phyloP scores from a whole-genome alignment of 2,888 invertebrate species.

The Cheilosia soror region DNA sequence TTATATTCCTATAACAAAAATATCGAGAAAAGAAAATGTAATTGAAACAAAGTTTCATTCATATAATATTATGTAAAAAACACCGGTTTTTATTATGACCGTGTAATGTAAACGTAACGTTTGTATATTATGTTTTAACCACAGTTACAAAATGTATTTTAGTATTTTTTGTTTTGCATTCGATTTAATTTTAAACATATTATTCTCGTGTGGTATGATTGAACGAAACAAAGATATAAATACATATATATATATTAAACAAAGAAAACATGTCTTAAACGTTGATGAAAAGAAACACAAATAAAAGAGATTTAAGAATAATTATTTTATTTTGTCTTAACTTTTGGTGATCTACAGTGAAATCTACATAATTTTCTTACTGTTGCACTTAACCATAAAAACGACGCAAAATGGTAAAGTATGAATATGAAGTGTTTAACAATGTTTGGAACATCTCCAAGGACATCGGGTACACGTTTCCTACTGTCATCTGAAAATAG shows the following conservation, averaged over 20 bases:
- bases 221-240: constrained; percentile 31
- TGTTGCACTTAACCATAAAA: constrained; percentile 64
- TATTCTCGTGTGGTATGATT: constrained; percentile 58
- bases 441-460: constrained; percentile 81
- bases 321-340: neutral
- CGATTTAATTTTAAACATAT: constrained; percentile 44
- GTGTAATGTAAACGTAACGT: neutral
- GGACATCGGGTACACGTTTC: constrained; percentile 80
- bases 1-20: constrained; percentile 14
- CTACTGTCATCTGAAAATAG: constrained; percentile 78
- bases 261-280: constrained; percentile 33
- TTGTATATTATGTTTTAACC: constrained; percentile 6
- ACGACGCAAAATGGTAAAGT: constrained; percentile 81
- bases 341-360: neutral
- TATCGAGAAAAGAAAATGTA: neutral
- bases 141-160: constrained; percentile 10
- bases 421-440: constrained; percentile 80
- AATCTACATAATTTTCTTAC: neutral
- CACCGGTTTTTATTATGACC: neutral
- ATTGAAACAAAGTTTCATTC: constrained; percentile 31
- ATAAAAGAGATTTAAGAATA: constrained; percentile 57
- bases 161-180: constrained; percentile 31
- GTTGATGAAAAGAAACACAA: constrained; percentile 49
- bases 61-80: neutral
- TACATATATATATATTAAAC: constrained; percentile 15